These are phyloP conservation scores for Butorides virescens DNA, from an alignment of 2,113 vertebrate species.

Conservation along the genomic window DNA sequence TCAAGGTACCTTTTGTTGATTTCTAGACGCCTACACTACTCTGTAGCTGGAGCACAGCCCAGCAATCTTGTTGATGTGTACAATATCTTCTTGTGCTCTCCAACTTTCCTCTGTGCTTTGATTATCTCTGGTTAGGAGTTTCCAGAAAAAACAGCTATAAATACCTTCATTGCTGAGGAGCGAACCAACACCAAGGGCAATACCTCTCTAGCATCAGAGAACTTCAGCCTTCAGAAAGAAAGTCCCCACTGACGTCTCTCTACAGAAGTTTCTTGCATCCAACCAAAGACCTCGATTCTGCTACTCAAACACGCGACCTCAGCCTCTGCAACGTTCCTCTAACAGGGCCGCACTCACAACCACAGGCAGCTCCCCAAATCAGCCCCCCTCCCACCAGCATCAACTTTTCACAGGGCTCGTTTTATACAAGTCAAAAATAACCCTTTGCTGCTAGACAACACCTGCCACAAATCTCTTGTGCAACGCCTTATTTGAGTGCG, in stretches of 20 bases:
- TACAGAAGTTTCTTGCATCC: not conserved
- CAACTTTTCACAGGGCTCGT: not conserved
- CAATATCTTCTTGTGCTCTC: not conserved
- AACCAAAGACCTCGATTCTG: not conserved
- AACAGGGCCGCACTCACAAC: not conserved
- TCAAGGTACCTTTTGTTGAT: not conserved
- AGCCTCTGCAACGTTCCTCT: not conserved
- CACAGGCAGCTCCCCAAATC: not conserved
- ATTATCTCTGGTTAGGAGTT: not conserved
- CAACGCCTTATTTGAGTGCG: not conserved
- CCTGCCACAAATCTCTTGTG: not conserved
- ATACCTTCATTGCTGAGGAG: not conserved
- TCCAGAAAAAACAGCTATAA: constrained; percentile 10
- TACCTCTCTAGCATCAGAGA: not conserved
- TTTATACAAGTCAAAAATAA: not conserved
- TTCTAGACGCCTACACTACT: not conserved
- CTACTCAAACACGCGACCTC: not conserved
- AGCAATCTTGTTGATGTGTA: not conserved
- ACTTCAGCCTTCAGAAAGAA: not conserved
- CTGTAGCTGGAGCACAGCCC: constrained; percentile 4
- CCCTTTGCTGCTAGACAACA: not conserved
- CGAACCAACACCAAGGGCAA: not conserved
- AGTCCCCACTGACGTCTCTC: not conserved
- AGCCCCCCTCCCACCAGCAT: not conserved
- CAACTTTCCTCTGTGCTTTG: not conserved